A percentile compares a stretch with the other conserved stretches of the same genome.
Evolutionary conservation across 2,113 vertebrate species (phyloP).

Genomic region (Physeter macrocephalus): DNA sequence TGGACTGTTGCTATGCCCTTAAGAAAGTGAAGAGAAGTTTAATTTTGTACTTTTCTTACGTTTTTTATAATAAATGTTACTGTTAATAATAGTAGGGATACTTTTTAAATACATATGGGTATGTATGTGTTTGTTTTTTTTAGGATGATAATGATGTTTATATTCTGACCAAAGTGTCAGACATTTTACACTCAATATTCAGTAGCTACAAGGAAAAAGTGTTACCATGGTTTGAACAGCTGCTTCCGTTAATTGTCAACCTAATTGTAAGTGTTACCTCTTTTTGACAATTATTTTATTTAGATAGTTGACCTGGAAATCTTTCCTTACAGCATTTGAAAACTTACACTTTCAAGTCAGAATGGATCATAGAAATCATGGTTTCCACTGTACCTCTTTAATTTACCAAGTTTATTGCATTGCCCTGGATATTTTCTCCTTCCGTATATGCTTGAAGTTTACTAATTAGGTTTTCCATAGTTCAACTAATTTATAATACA

Average conservation of each 20-base stretch:
- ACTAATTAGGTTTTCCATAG: not conserved
- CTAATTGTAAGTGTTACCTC: constrained; percentile 89
- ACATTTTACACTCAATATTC: constrained; percentile 98
- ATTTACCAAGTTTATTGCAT: not conserved
- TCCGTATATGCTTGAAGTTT: not conserved
- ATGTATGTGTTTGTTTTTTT: not conserved
- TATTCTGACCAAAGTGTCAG: constrained; percentile 98
- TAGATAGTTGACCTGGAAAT: not conserved
- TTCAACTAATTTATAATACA: not conserved
- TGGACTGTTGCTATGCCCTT: not conserved
- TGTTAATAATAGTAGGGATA: not conserved
- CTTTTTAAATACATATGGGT: not conserved
- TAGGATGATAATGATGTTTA: constrained; percentile 99
- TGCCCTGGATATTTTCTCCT: not conserved
- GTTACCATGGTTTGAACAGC: constrained; percentile 97
- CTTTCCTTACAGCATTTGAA: not conserved
- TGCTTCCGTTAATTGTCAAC: constrained; percentile 96
- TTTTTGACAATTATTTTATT: constrained; percentile 30
- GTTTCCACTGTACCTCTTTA: not conserved
- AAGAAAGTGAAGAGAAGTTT: not conserved
- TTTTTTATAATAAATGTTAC: not conserved
- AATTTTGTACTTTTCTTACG: not conserved
- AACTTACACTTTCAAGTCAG: not conserved
- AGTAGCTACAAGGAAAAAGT: constrained; percentile 97
- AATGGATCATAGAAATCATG: not conserved